phyloP scores from a whole-genome alignment of 2,113 vertebrate genomes.

The Jacana jacana region DNA sequence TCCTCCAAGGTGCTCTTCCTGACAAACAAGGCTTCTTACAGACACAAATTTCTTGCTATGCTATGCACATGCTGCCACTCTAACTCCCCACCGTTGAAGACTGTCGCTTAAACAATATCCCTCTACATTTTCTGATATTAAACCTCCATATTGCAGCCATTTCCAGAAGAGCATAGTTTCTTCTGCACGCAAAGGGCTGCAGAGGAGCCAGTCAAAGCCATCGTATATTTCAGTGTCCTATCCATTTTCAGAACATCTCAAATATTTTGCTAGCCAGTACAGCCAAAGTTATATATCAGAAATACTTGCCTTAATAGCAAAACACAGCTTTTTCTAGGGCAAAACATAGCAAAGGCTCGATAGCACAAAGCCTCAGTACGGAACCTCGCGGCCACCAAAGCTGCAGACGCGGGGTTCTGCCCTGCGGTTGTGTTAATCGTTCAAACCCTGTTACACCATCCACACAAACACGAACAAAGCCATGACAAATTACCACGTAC shows the following conservation, averaged over 20 bases:
- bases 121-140: neutral
- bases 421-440: neutral
- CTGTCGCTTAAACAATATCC: neutral
- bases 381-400: neutral
- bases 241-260: neutral
- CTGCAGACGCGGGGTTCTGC: neutral
- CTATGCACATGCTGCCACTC: neutral
- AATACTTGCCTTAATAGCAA: neutral
- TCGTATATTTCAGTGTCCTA: neutral
- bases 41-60: neutral
- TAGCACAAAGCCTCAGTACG: neutral
- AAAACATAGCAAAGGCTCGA: neutral
- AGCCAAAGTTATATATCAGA: rapidly evolving
- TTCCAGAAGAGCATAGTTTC: neutral
- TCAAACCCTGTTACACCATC: rapidly evolving
- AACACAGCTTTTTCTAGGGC: neutral
- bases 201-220: neutral
- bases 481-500: neutral
- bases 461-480: neutral
- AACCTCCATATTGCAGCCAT: neutral
- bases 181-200: neutral
- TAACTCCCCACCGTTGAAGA: neutral
- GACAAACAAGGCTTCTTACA: neutral
- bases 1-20: neutral
- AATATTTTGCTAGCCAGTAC: neutral